Conservation (phyloP, 2,113 vertebrate species). For the Triplophysa dalaica region DNA sequence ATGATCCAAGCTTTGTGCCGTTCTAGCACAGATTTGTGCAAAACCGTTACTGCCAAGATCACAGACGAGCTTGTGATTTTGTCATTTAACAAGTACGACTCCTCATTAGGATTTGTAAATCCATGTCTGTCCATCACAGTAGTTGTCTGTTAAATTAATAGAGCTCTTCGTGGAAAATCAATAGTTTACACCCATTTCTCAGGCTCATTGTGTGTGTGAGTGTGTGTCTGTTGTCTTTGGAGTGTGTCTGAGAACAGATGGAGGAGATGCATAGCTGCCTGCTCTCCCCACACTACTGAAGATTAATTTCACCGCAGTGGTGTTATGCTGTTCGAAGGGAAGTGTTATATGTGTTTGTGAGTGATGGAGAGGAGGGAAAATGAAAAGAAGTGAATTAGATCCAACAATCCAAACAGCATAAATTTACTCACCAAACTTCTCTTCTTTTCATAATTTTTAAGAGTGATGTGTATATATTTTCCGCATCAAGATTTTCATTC, state of each 20-base stretch:
- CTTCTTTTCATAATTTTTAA: not conserved
- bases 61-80: constrained; percentile 29
- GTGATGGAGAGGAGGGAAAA: not conserved
- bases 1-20: constrained; percentile 24
- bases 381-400: not conserved
- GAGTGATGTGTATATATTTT: no score
- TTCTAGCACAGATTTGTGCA: constrained; percentile 13
- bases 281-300: constrained; percentile 14
- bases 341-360: constrained; percentile 34
- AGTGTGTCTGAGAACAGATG: constrained; percentile 34
- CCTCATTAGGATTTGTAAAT: constrained; percentile 22
- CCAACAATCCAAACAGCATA: not conserved
- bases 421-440: not conserved
- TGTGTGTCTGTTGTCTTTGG: constrained; percentile 31
- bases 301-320: constrained; percentile 19
- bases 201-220: not conserved
- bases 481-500: no score
- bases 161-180: constrained; percentile 36
- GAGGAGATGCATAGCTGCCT: not conserved
- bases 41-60: constrained; percentile 27
- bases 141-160: constrained; percentile 20
- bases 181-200: constrained; percentile 22
- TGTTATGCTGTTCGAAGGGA: constrained; percentile 30
- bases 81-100: constrained; percentile 35
- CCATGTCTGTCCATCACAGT: not conserved